Base-by-base conservation (phyloP, 2,888 invertebrate species). In the Microplitis deprimator region DNA sequence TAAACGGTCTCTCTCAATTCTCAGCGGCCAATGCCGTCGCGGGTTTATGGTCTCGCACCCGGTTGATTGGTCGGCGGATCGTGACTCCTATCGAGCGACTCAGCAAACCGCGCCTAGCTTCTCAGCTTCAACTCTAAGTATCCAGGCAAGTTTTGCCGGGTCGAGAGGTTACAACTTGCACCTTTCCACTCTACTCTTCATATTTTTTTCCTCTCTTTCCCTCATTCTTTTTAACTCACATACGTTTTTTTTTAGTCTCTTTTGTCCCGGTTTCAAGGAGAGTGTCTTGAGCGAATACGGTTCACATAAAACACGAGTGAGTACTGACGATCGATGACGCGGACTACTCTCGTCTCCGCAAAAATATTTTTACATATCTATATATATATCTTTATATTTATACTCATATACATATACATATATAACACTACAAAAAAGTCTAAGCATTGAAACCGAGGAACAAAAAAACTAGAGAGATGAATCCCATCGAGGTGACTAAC, bases 71-170 rank as follows among this genome's bases (percentile, higher is more conserved):
- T 82, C 82, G 84, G 81, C 79, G 73, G 81, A 80, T 83, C 82
- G 76, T 77, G 83, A 84, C 83, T 86, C 85, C 87, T 89, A 89
- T 89, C 88, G 89, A 88, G 86, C 89, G 89, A 83, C 81, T 84
- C 84, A 84, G 80, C 85, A 86, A 85, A 89, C 89, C 88, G 89
- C 89, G 87, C 89, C 89, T 89, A 84, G 86, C 83, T 16, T 20
- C 65, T 74, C 60, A 60, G 10, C 16, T 38, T 40, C 10, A 16
- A 65, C 29, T 65, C 38, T 17, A 65, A 65, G 65, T 65, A 65
- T 65, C 29, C 65, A 65, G 65, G 65, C 6, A 65, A 65, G 65
- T 65, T 65, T 5, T 29, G 65, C 29, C 65, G 38, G 20, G 29
- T 29, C 38, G 65, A 65, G 65, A 38, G 65, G 65, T 65, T 65